Evolutionary conservation across 2,888 invertebrate species (phyloP).

Genomic region (Archaeoteleia sp.): DNA sequence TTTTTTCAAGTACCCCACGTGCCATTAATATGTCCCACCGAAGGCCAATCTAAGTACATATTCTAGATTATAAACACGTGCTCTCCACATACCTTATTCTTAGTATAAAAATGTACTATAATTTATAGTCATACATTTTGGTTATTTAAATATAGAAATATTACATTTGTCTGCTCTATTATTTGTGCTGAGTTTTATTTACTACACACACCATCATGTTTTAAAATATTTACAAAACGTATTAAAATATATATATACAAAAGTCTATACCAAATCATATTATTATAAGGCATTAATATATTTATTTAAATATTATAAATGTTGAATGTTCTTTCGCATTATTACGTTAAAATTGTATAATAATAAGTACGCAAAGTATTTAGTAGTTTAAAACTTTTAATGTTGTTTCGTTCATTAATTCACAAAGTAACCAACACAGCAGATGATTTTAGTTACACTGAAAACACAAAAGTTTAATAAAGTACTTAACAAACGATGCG

Average conservation of each 20-base stretch:
- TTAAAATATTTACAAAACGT: no score
- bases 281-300: no score
- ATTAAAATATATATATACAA: no score
- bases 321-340: no score
- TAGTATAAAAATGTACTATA: conserved; percentile 16
- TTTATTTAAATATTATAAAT: no score
- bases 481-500: conserved; percentile 15
- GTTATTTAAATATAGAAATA: conserved; percentile 14
- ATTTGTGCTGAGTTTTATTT: conserved; percentile 6
- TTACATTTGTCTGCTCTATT: conserved; percentile 1
- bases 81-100: conserved; percentile 1
- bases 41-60: conserved; percentile 15
- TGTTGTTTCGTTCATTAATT: conserved; percentile 14
- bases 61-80: conserved; percentile 22
- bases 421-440: neutral
- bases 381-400: no score
- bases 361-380: no score
- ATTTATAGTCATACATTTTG: conserved; percentile 28
- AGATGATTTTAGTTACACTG: conserved; percentile 9
- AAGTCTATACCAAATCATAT: no score
- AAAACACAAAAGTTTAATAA: no score
- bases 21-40: conserved; percentile 13
- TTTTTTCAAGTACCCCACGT: no score
- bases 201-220: no score
- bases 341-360: no score